Base-by-base conservation (phyloP, 2,797 vertebrate species). In the Furcifer pardalis region DNA sequence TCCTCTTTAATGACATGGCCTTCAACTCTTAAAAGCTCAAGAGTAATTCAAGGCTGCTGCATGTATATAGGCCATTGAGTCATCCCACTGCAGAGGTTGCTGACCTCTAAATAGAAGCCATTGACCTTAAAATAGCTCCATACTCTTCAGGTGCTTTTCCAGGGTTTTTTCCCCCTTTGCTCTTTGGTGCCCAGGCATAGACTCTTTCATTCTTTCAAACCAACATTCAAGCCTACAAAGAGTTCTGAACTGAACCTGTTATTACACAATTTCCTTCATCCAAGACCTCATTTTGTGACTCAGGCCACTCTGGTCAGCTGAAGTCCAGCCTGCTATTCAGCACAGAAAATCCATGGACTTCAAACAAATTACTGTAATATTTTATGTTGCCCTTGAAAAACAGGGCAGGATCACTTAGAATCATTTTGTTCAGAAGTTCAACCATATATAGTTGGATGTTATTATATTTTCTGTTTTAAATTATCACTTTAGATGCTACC, bases 11-110 rank as follows among this genome's bases (percentile, higher is more conserved):
- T 87, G 81, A 75, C 62, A 83, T 87, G 6, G 83, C 77, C 65
- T 81, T 89, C 78, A 74, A 25, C 71, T 86, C 46, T 62, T 77
- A 62, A 80, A 0, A 89, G 79, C 81, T 81, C 88, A 21, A 81
- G 72, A 80, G 37, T 1, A 82, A 84, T 83, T 82, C 82, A 88
- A 87, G 75, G 83, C 42, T 87, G 78, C 78, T 21, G 60, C 75
- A 79, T 56, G 75, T 56, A 59, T 0, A 1, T 62, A 59, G 0
- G 1, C 46, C 19, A 63, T 87, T 35, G 69, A 83, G 46, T 35
- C 23, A 35, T 77, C 72, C 69, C 56, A 59, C 84, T 46, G 86
- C 84, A 65, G 2, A 87, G 56, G 60, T 85, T 35, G 27, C 63
- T 82, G 77, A 82, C 77, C 82, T 42, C 77, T 66, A 85, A 83